Base-by-base conservation (phyloP, 2,113 vertebrate species). In the Myotis davidii region DNA sequence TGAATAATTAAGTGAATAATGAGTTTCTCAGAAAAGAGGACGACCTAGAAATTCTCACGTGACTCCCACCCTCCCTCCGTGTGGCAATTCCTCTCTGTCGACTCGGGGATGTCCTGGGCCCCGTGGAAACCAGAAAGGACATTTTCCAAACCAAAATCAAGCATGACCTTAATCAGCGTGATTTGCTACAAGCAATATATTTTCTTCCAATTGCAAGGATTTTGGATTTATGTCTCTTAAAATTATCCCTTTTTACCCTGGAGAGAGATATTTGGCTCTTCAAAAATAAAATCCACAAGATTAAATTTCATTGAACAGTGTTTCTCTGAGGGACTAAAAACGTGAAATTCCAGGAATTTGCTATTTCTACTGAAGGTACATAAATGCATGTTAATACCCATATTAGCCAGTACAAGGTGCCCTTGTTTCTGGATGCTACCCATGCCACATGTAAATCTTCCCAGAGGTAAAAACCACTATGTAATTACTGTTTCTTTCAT, bases 1-100 rank as follows among this genome's bases (percentile, higher is more conserved):
- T 98, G 90, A 98, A 98, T 98, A 98, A 98, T 98, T 98, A 98
- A 98, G 97, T 98, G 96, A 98, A 98, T 98, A 98, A 98, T 97
- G 97, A 98, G 94, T 88, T 98, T 97, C 95, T 96, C 90, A 64
- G 93, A 98, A 97, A 98, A 97, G 85, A 98, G 85, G 95, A 74
- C 52, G 39, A 52, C 95, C 76, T 96, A 81, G 94, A 96, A 64
- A 65, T 74, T 86, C 82, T 76, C 77, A 54, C 1, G 2, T 65
- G 88, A 21, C 6, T 88, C 29, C 93, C 69, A 0, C 73, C 83
- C 88, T 95, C 81, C 65, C 50, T 90, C 73, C 2, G 0, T 2
- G 1, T 0, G 82, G 94, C 25, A 1, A 69, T 65, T n/a, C 79
- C 37, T 2, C 1, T 0, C 59, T 9, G 32, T 69, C 91, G 70